These are phyloP conservation scores for Sarcophaga bullata DNA, from an alignment of 1,140 invertebrate genomes.

Conservation along the genomic window DNA sequence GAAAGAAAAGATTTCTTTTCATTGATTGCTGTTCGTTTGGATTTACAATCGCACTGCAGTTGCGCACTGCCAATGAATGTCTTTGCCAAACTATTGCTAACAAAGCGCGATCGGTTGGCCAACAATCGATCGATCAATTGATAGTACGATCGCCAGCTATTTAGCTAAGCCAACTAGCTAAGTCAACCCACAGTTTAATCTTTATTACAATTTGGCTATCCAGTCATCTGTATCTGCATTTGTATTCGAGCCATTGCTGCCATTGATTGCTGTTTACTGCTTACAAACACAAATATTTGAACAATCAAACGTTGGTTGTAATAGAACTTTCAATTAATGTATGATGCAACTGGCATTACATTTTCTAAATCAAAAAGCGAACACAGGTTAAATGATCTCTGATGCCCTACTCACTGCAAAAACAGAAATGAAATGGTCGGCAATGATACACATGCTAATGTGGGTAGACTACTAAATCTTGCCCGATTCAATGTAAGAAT, in stretches of 20 bases:
- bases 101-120: neutral
- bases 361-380: neutral
- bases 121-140: neutral
- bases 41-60: neutral
- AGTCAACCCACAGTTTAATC: conserved; percentile 2
- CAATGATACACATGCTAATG: no score
- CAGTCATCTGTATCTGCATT: conserved; percentile 10
- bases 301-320: neutral
- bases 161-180: neutral
- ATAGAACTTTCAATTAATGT: conserved; percentile 19
- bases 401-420: no score
- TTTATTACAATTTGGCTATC: neutral
- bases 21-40: neutral
- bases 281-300: conserved; percentile 10
- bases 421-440: no score
- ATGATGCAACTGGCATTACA: neutral
- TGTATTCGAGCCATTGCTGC: neutral
- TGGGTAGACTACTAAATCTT: no score
- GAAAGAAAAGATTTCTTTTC: no score
- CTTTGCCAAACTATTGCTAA: no score
- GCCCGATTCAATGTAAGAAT: no score
- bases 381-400: no score
- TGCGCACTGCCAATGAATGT: neutral
- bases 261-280: neutral
- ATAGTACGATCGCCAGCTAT: neutral